Base-by-base conservation (phyloP, 2,113 vertebrate species). In the Dipodomys stephensi region DNA sequence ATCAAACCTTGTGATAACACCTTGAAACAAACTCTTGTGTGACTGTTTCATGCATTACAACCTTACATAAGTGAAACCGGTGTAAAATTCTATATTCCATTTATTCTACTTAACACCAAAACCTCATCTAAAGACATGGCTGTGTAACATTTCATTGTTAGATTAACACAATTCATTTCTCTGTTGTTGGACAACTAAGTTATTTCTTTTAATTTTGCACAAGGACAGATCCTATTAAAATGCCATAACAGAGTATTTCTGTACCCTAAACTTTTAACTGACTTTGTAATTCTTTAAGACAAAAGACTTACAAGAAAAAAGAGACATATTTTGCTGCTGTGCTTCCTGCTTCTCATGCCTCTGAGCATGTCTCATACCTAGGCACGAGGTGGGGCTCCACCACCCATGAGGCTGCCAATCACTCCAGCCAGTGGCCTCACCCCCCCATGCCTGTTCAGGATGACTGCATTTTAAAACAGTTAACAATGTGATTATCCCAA, bases 81-180 rank as follows among this genome's bases (percentile, higher is more conserved):
- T 5, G 30, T 23, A 39, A 5, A 83, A 87, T 57, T 57, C 64
- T 82, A 72, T n/a, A 69, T 76, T 32, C 23, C 35, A 84, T 23
- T 91, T 83, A 80, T 72, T 91, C 91, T 85, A 87, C 53, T 89
- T 68, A 81, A 72, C 35, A 83, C 46, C 69, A 93, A 91, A 93
- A 84, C 62, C 49, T 82, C 86, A 84, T 68, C 67, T 19, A 78
- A 65, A 84, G 86, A 94, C 83, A 73, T 67, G 72, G 28, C 53
- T 65, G 86, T 3, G 12, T 53, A 73, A 76, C 15, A 87, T 30
- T 60, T 83, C 67, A 85, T 2, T 65, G 35, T 90, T 74, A 92
- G 27, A 60, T 82, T 60, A 30, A 57, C 60, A 23, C 27, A 49
- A 92, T 65, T 27, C 62, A 88, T 32, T 84, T 88, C 62, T 89